Evolutionary conservation across 2,888 invertebrate species (phyloP).

Genomic region (Sabatieria punctata): DNA sequence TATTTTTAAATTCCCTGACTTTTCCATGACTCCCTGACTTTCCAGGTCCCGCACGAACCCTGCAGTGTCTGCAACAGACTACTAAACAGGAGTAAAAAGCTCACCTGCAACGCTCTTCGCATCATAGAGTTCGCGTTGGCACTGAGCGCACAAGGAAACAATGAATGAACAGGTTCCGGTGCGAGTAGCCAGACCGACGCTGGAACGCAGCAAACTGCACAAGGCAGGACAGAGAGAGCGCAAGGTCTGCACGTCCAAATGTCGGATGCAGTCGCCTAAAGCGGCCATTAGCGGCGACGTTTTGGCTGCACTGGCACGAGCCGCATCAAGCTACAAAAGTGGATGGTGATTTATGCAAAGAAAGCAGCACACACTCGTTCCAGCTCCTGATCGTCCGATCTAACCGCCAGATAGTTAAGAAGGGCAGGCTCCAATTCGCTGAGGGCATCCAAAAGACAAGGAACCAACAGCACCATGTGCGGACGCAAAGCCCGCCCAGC

Average conservation of each 20-base stretch:
- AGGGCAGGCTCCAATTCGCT: constrained; percentile 57
- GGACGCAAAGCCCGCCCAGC: constrained; percentile 58
- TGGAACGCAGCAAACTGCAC: constrained; percentile 54
- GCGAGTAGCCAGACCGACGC: constrained; percentile 65
- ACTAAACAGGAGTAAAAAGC: no score
- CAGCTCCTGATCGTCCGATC: constrained; percentile 50
- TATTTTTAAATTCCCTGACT: no score
- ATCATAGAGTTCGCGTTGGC: background rate
- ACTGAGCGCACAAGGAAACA: background rate
- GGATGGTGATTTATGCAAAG: background rate
- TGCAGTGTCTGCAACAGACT: no score
- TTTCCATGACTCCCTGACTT: no score
- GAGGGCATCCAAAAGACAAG: constrained; percentile 58
- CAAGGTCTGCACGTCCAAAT: constrained; percentile 56
- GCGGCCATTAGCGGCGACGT: constrained; percentile 74
- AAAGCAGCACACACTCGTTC: constrained; percentile 43
- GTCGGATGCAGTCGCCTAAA: constrained; percentile 48
- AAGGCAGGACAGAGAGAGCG: constrained; percentile 58
- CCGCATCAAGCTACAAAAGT: constrained; percentile 44
- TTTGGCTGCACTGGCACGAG: constrained; percentile 60
- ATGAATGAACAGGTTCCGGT: constrained; percentile 24
- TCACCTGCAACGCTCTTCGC: background rate
- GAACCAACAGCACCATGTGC: constrained; percentile 59
- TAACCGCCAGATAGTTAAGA: constrained; percentile 59
- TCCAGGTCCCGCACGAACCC: no score